These are phyloP conservation scores for Perizoma flavofasciatum DNA, from an alignment of 2,888 invertebrate species.

Conservation along the genomic window DNA sequence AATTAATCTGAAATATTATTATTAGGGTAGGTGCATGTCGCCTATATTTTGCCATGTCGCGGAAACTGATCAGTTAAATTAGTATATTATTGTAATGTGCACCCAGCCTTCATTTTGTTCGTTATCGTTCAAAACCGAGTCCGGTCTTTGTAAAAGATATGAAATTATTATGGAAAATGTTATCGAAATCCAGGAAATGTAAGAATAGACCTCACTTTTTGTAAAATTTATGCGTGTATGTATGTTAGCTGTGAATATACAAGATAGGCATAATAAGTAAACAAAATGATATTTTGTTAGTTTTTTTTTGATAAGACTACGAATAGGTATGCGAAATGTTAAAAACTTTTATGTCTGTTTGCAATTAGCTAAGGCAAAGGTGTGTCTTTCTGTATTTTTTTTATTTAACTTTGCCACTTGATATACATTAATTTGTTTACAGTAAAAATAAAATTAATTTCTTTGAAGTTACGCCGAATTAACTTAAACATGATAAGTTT, in stretches of 20 bases:
- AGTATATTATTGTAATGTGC: constrained; percentile 2
- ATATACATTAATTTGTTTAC: no score
- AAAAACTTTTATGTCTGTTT: no score
- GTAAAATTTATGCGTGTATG: constrained; percentile 5
- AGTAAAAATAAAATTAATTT: no score
- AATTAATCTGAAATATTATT: constrained; percentile 4
- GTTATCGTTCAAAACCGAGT: constrained; percentile 8
- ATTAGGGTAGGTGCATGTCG: constrained; percentile 3
- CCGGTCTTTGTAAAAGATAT: constrained; percentile 4
- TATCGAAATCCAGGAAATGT: constrained; percentile 2
- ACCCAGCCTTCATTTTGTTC: constrained; percentile 9
- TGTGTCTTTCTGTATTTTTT: no score
- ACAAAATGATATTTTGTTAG: no score
- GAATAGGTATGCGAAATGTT: no score
- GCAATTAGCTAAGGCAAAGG: no score
- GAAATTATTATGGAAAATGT: constrained; percentile 1
- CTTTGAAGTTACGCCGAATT: no score
- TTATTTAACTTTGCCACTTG: no score
- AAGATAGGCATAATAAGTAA: no score
- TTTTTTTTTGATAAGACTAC: no score
- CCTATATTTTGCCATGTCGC: constrained; percentile 2
- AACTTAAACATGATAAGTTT: no score
- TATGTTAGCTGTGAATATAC: not conserved
- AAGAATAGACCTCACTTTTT: constrained; percentile 32
- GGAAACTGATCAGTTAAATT: constrained; percentile 2